A percentile compares a stretch with the other conserved stretches of the same genome.
These are phyloP conservation scores for Ypsolopha sequella DNA, from an alignment of 2,888 invertebrate species.

Conservation along the genomic window DNA sequence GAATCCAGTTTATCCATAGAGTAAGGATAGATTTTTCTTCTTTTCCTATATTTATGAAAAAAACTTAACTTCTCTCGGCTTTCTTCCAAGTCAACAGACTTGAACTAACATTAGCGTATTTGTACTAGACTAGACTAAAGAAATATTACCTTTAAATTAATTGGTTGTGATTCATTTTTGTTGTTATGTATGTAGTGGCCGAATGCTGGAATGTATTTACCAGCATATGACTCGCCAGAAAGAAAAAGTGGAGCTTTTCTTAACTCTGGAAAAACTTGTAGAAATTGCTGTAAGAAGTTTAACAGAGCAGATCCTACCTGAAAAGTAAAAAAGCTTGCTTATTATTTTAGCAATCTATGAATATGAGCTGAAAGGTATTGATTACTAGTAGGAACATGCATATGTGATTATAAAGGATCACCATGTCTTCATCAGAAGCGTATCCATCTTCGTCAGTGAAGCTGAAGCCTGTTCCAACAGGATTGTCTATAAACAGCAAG, in stretches of 20 bases:
- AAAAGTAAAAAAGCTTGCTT: conserved; percentile 17
- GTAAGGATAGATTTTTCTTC: too few species aligned
- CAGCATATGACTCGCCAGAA: conserved; percentile 75
- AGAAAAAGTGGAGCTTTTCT: conserved; percentile 68
- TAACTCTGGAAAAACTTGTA: conserved; percentile 68
- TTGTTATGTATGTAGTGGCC: conserved; percentile 36
- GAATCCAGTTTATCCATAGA: too few species aligned
- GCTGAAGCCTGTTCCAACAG: conserved; percentile 74
- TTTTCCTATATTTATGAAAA: too few species aligned
- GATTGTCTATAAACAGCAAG: conserved; percentile 75
- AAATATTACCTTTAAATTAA: neutral
- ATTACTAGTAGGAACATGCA: too few species aligned
- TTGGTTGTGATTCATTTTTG: too few species aligned
- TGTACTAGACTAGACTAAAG: neutral
- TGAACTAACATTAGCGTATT: too few species aligned
- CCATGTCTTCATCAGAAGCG: conserved; percentile 18
- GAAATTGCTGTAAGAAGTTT: conserved; percentile 62
- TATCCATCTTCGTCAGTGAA: conserved; percentile 57
- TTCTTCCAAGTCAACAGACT: too few species aligned
- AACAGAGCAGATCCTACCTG: conserved; percentile 31
- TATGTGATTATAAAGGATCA: too few species aligned
- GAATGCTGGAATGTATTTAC: conserved; percentile 65
- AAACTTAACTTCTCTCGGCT: too few species aligned
- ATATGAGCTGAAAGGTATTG: too few species aligned
- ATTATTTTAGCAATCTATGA: too few species aligned